phyloP scores from a whole-genome alignment of 2,113 vertebrate species.

The Echinops telfairi region DNA sequence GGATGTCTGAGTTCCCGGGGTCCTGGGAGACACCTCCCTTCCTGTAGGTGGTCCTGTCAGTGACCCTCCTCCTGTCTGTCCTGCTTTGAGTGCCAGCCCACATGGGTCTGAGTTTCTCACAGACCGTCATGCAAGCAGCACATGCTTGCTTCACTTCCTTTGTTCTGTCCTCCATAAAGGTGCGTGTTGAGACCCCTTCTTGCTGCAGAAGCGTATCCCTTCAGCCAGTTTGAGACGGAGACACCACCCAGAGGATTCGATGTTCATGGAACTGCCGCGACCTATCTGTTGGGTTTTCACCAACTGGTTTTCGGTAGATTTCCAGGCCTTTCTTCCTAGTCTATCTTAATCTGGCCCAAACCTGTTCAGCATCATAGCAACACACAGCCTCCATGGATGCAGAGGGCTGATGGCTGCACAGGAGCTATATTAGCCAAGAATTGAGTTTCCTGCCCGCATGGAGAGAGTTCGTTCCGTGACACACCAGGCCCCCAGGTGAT shows the following conservation, averaged over 20 bases:
- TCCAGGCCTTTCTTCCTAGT: background rate
- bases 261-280: background rate
- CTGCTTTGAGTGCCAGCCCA: too few species aligned
- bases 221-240: too few species aligned
- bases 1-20: background rate
- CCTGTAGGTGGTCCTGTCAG: background rate
- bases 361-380: background rate
- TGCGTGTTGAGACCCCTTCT: too few species aligned
- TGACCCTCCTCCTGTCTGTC: background rate
- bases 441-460: background rate
- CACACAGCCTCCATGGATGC: background rate
- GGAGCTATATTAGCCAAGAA: background rate
- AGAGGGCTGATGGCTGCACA: background rate
- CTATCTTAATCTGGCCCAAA: background rate
- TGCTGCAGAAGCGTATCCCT: too few species aligned
- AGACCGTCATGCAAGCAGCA: background rate
- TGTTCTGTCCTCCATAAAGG: too few species aligned
- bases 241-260: background rate
- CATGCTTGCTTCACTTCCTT: too few species aligned
- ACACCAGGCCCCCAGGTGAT: background rate
- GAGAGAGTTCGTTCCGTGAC: background rate
- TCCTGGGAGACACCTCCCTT: background rate
- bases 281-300: background rate
- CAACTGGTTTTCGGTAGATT: background rate
- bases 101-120: background rate